Evolutionary conservation across 2,113 vertebrate species (phyloP), one percentile per base, ranked within the genome.

Genomic region (Hippocampus comes): DNA sequence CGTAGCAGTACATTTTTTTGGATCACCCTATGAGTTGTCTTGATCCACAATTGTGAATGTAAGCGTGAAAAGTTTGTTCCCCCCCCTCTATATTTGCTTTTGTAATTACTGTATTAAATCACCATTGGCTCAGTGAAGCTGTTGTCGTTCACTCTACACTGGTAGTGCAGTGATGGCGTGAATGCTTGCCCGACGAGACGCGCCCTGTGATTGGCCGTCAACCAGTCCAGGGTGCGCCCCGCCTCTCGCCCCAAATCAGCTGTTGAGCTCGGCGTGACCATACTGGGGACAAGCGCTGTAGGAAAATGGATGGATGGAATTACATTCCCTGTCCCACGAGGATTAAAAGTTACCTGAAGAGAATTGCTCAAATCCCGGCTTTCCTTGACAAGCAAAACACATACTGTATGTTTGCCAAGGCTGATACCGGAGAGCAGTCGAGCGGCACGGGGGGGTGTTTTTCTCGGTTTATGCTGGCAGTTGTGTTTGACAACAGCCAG

Each of bases 401-500:
- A 11, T 9, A n/a, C 9, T 56, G n/a, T 66, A 68, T 57, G 53
- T 34, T 67, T 42, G 20, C 18, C 61, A 42, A n/a, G 34, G 20
- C 20, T 63, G 61, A 71, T 57, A 48, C 63, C 43, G 46, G 67
- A 38, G 56, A 34, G 67, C 57, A 66, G 57, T 30, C 7, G 59
- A 61, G 15, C 17, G 59, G 12, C 59, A 61, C 17, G 9, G 43
- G 77, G 83, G 51, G 2, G 51, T 2, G n/a, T 23, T 63, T 15
- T 53, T 87, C 85, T 85, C 94, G 92, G 94, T 94, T 96, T 94
- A 95, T 91, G 85, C 77, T 82, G 90, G 90, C 93, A 95, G 93
- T 94, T 94, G 89, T 88, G 91, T 94, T 92, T 89, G 91, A 93
- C 93, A 93, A 91, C 78, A 91, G 84, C 82, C 87, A 49, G 70